Conservation (phyloP, 1,140 invertebrate species). For the Heliconius hewitsoni region DNA sequence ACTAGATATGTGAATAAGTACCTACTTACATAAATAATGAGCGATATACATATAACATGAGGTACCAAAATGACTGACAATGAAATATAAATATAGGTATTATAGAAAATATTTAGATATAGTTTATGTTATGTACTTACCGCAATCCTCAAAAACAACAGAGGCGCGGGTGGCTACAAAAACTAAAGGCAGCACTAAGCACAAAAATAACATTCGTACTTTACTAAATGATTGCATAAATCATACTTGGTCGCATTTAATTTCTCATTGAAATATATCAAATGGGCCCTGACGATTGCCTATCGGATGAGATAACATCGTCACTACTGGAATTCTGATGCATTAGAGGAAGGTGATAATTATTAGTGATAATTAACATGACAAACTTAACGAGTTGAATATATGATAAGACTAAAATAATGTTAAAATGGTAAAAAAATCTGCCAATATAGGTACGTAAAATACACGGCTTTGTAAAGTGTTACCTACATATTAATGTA, state of each 20-base stretch:
- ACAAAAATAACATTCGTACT: slow-evolving; percentile 42
- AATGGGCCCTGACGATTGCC: slow-evolving; percentile 35
- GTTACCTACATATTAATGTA: no score
- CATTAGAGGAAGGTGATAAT: slow-evolving; percentile 35
- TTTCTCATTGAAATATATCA: slow-evolving; percentile 35
- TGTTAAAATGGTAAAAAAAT: no score
- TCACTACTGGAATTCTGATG: slow-evolving; percentile 33
- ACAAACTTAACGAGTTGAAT: slow-evolving; percentile 15
- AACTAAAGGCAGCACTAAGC: slow-evolving; percentile 40
- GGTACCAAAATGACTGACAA: no score
- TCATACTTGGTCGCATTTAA: slow-evolving; percentile 27
- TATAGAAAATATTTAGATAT: no score
- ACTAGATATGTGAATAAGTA: no score
- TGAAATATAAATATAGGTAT: no score
- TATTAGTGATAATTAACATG: slow-evolving; percentile 28
- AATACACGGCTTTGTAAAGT: no score
- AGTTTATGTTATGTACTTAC: slow-evolving; percentile 43
- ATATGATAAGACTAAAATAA: slow-evolving; percentile 13
- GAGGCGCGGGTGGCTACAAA: slow-evolving; percentile 41
- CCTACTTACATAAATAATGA: no score
- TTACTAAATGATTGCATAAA: slow-evolving; percentile 31
- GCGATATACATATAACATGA: no score
- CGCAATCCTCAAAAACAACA: slow-evolving; percentile 60
- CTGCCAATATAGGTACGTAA: no score
- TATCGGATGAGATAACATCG: slow-evolving; percentile 42